Evolutionary conservation across 2,888 invertebrate genomes (phyloP).

Genomic region (Sarcophaga carnaria): DNA sequence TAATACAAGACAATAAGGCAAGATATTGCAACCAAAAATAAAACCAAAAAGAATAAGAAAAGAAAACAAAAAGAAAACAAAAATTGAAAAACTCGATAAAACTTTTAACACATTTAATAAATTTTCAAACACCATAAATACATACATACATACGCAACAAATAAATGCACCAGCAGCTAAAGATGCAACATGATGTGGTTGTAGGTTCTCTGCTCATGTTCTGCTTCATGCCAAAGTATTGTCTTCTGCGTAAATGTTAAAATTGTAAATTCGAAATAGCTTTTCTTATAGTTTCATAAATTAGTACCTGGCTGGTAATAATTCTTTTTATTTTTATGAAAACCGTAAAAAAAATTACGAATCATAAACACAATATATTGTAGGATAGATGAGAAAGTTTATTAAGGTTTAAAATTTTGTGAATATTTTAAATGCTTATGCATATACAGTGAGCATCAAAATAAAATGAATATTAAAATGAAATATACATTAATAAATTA

Average conservation of each 20-base stretch:
- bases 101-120: constrained; percentile 69
- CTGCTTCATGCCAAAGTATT: background rate
- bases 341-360: constrained; percentile 52
- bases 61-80: background rate
- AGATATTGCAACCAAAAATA: background rate
- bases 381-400: constrained; percentile 43
- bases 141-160: constrained; percentile 31
- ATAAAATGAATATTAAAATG: no score
- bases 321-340: constrained; percentile 15
- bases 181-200: constrained; percentile 32
- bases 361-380: constrained; percentile 42
- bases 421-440: no score
- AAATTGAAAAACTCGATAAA: constrained; percentile 54
- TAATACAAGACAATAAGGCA: constrained; percentile 24
- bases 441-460: no score
- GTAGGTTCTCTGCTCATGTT: constrained; percentile 8
- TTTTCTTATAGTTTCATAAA: constrained; percentile 42
- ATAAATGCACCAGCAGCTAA: constrained; percentile 48
- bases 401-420: constrained; percentile 51
- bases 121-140: constrained; percentile 65
- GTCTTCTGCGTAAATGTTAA: background rate
- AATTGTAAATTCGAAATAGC: constrained; percentile 5
- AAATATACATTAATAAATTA: no score
- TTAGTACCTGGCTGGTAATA: constrained; percentile 38
- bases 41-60: constrained; percentile 16